Percentiles rank a stretch among this genome's conserved stretches.
phyloP scores from a whole-genome alignment of 1,140 invertebrate genomes.

The Brachionus rubens region DNA sequence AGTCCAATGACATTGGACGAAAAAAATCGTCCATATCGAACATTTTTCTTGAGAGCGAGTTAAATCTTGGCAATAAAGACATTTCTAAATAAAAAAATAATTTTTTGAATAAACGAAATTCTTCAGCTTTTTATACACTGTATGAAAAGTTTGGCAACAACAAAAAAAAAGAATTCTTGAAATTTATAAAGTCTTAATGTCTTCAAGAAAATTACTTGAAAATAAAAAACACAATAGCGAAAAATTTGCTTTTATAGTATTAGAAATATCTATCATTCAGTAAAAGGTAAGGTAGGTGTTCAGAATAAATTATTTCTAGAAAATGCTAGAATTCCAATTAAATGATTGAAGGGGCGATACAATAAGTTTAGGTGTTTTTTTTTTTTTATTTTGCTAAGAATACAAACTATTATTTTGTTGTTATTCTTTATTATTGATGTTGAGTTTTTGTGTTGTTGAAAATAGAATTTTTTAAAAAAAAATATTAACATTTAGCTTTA shows the following conservation, averaged over 20 bases:
- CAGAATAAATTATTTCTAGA: slow-evolving; percentile 33
- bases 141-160: too few relatives aligned
- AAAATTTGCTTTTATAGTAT: slow-evolving; percentile 9
- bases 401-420: too few relatives aligned
- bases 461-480: background rate
- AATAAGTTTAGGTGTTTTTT: background rate
- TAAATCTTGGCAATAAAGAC: slow-evolving; percentile 20
- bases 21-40: slow-evolving; percentile 16
- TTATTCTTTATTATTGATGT: too few relatives aligned
- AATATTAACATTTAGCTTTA: slow-evolving; percentile 38
- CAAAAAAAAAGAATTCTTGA: background rate
- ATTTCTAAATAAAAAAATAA: background rate
- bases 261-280: slow-evolving; percentile 9
- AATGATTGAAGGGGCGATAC: background rate
- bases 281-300: background rate
- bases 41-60: background rate
- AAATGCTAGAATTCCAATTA: slow-evolving; percentile 14
- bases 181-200: slow-evolving; percentile 24
- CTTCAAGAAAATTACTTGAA: background rate
- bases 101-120: background rate
- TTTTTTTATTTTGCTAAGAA: background rate
- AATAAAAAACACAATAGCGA: background rate
- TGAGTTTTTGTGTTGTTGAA: too few relatives aligned
- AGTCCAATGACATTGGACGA: slow-evolving; percentile 10
- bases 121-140: slow-evolving; percentile 12